A percentile compares a stretch with the other conserved stretches of the same genome.
phyloP scores from a whole-genome alignment of 2,113 vertebrate genomes.

The Petrocephalus zakoni region DNA sequence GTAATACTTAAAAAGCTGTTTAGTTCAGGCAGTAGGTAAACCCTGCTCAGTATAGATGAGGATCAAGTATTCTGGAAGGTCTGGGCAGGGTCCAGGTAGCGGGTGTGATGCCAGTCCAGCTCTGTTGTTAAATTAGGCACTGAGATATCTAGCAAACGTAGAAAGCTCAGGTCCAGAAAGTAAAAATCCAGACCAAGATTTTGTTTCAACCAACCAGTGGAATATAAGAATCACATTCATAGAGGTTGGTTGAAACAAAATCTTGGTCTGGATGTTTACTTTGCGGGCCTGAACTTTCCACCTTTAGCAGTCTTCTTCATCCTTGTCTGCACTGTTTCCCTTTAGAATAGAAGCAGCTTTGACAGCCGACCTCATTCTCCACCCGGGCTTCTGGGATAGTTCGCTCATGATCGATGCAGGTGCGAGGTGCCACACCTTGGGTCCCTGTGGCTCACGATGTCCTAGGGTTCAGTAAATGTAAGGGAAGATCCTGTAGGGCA shows the following conservation, averaged over 20 bases:
- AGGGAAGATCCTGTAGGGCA: constrained; percentile 82
- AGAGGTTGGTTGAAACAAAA: too few relatives aligned
- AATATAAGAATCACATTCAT: too few relatives aligned
- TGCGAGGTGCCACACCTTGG: background rate
- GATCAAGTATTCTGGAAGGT: background rate
- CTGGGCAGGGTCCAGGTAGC: background rate
- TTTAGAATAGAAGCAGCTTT: background rate
- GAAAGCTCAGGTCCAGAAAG: too few relatives aligned
- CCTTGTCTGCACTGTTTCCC: background rate
- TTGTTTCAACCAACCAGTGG: too few relatives aligned
- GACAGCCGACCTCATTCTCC: background rate
- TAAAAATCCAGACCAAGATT: too few relatives aligned
- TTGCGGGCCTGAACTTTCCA: background rate
- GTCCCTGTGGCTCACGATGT: background rate
- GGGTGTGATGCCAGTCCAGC: background rate
- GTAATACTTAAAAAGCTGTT: too few relatives aligned
- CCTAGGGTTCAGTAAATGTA: constrained; percentile 69
- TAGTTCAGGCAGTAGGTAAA: too few relatives aligned
- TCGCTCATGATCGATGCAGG: background rate
- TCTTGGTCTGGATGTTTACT: background rate
- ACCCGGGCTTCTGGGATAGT: background rate
- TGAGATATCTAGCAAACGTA: background rate
- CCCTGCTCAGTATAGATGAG: background rate
- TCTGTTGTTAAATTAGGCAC: background rate
- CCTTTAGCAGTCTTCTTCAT: background rate